Base-by-base conservation (phyloP, 2,888 invertebrate genomes). In the Thera obeliscata region DNA sequence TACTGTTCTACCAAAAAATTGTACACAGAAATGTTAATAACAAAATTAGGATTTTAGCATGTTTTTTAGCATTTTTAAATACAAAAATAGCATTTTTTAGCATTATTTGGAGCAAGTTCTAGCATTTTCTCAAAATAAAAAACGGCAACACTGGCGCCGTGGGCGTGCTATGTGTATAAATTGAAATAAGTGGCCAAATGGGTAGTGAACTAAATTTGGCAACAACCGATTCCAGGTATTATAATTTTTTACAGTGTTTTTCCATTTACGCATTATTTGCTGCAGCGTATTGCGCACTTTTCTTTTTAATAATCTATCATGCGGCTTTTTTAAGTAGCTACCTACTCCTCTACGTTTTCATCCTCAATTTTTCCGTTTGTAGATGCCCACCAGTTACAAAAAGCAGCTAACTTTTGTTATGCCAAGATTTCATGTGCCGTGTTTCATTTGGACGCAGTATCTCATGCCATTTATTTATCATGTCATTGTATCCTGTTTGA, bases 141-240 rank as follows among this genome's bases (percentile, higher is more conserved):
- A n/a, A n/a, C n/a, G n/a, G n/a, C n/a, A n/a, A n/a, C n/a, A n/a
- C n/a, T n/a, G n/a, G 50, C 61, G 63, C 60, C 63, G 71, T 77
- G 71, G 64, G 72, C 76, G 81, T 87, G 83, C 77, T 85, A 84
- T 85, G 85, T 83, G 77, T 76, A 74, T 78, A 91, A 95, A 69
- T 94, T 94, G 50, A 85, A 75, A 76, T 72, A 67, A 79, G 81
- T 82, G 81, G 76, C 79, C 90, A 89, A 89, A 93, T 93, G 93
- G 92, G 85, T 86, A 91, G 87, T 87, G 90, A 92, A 89, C 77
- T 90, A 77, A 87, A 88, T 75, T 73, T 87, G 71, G 79, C 85
- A 67, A 80, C 85, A 63, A 77, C 87, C 74, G 84, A 86, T 82
- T 82, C 90, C 89, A 89, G 91, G 92, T 93, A 82, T 2, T 2